Conservation (phyloP, 2,113 vertebrate genomes). For the Mandrillus leucophaeus region DNA sequence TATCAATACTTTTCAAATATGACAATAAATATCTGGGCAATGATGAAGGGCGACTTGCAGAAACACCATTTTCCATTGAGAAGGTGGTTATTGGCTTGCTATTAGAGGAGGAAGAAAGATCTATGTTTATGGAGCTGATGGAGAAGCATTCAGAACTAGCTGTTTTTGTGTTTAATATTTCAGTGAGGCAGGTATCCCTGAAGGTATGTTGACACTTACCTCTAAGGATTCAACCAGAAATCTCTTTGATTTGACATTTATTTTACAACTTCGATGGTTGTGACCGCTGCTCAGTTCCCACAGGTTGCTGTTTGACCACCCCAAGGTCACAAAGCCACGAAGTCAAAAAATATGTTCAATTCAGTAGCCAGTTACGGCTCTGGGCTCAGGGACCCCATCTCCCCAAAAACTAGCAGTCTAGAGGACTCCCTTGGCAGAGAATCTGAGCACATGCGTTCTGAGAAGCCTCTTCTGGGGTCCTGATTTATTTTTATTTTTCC, state of each 20-base stretch:
- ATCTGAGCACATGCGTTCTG: neutral
- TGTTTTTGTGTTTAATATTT: neutral
- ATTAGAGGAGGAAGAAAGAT: too few species aligned
- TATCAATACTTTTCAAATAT: accelerated
- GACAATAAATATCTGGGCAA: neutral
- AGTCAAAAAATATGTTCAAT: neutral
- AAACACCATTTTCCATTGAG: accelerated
- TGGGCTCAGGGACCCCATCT: accelerated
- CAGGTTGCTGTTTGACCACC: neutral
- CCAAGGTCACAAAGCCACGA: neutral
- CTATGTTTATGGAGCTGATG: accelerated
- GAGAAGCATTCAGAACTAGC: neutral
- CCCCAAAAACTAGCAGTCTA: too few species aligned
- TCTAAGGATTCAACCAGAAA: neutral
- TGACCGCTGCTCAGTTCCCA: neutral
- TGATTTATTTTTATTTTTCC: neutral
- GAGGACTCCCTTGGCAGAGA: neutral
- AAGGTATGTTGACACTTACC: neutral
- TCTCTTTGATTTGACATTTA: neutral
- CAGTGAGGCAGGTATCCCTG: neutral
- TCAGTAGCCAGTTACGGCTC: accelerated
- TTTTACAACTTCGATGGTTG: neutral
- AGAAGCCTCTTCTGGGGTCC: neutral
- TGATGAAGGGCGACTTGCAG: neutral
- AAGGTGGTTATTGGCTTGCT: too few species aligned